These are phyloP conservation scores for Sitophilus oryzae DNA, from an alignment of 1,140 invertebrate species.

Conservation along the genomic window DNA sequence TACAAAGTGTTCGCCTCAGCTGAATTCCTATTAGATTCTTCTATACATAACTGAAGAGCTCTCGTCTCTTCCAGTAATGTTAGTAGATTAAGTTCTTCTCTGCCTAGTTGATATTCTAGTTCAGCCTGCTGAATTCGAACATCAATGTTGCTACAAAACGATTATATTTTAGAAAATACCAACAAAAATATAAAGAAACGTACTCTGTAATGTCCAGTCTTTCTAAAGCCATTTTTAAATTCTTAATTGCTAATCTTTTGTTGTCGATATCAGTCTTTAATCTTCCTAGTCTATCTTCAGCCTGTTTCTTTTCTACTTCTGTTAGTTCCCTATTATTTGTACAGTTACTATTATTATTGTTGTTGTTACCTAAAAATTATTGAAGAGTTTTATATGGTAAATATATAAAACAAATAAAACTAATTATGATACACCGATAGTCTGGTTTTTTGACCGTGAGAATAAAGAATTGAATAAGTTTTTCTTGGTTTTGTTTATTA, in stretches of 20 bases:
- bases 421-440: no score
- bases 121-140: constrained; percentile 85
- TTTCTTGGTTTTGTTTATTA: no score
- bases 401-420: no score
- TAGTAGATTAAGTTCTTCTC: constrained; percentile 79
- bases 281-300: constrained; percentile 61
- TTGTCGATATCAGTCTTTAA: constrained; percentile 65
- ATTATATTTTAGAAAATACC: background rate
- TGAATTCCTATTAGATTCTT: constrained; percentile 56
- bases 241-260: constrained; percentile 66
- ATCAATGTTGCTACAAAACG: constrained; percentile 73
- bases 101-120: constrained; percentile 77
- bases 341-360: constrained; percentile 23
- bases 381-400: no score
- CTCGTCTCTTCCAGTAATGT: constrained; percentile 76
- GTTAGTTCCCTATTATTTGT: constrained; percentile 39
- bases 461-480: no score
- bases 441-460: no score
- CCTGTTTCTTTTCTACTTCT: constrained; percentile 56
- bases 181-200: constrained; percentile 19
- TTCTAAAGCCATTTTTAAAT: constrained; percentile 66
- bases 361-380: constrained; percentile 13
- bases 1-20: constrained; percentile 53
- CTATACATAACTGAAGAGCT: constrained; percentile 69
- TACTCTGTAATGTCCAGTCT: constrained; percentile 72